Conservation (phyloP, 1,140 invertebrate species). For the Bactericera cockerelli region DNA sequence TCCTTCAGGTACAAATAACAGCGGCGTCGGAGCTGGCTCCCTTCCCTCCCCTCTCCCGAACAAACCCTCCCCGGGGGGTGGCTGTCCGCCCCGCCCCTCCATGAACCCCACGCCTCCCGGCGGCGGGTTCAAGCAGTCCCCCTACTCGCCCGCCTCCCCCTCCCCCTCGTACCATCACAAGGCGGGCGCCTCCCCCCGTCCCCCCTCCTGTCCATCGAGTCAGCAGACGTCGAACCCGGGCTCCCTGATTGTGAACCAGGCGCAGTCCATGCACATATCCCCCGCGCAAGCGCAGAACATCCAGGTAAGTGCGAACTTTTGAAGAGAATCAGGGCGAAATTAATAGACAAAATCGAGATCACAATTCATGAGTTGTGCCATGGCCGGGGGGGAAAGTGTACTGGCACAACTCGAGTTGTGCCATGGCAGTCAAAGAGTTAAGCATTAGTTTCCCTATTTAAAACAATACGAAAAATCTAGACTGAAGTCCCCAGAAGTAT, state of each 20-base stretch:
- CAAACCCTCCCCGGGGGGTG: neutral
- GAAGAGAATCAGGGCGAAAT: too few relatives aligned
- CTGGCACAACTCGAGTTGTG: too few relatives aligned
- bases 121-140: neutral
- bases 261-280: constrained; percentile 6
- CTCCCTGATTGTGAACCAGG: neutral
- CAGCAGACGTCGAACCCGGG: neutral
- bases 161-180: neutral
- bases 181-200: neutral
- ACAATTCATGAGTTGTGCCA: too few relatives aligned
- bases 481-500: too few relatives aligned
- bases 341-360: too few relatives aligned
- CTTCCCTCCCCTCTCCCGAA: neutral
- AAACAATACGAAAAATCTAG: too few relatives aligned
- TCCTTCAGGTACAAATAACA: constrained; percentile 2
- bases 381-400: too few relatives aligned
- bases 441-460: too few relatives aligned
- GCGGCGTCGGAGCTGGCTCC: too few relatives aligned
- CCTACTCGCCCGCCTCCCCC: neutral
- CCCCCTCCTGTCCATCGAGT: neutral
- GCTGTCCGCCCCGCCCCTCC: neutral
- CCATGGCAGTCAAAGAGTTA: too few relatives aligned
- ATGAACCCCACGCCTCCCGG: neutral
- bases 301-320: constrained; percentile 2
- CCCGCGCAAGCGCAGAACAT: neutral